Conservation (phyloP, 2,888 invertebrate genomes). For the Lottia gigantea region DNA sequence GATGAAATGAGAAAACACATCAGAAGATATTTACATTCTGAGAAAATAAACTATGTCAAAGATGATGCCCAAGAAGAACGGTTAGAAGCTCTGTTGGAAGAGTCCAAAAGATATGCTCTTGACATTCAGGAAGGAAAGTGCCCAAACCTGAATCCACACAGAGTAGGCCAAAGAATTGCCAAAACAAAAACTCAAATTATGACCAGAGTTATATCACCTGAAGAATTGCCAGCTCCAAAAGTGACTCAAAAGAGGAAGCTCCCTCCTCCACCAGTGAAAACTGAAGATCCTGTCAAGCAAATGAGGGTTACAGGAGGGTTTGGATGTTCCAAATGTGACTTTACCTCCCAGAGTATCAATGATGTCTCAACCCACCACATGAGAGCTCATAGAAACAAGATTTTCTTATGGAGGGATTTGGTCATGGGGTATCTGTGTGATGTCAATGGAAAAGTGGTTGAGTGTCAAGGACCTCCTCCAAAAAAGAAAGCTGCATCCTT, state of each 20-base stretch:
- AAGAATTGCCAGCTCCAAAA: background rate
- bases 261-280: constrained; percentile 12
- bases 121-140: constrained; percentile 25
- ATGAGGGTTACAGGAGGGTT: background rate
- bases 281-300: background rate
- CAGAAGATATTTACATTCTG: constrained; percentile 32
- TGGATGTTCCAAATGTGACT: constrained; percentile 13
- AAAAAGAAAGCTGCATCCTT: background rate
- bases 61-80: constrained; percentile 31
- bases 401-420: constrained; percentile 19
- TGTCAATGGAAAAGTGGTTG: constrained; percentile 14
- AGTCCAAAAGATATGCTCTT: constrained; percentile 25
- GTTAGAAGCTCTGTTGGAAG: constrained; percentile 31
- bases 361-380: constrained; percentile 16
- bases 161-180: background rate
- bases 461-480: background rate
- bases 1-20: constrained; percentile 37
- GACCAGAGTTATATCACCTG: background rate
- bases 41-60: constrained; percentile 34
- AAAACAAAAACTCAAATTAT: background rate
- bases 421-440: constrained; percentile 11
- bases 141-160: constrained; percentile 20
- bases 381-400: constrained; percentile 15
- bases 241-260: constrained; percentile 9
- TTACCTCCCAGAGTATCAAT: constrained; percentile 12